Evolutionary conservation across 2,888 invertebrate species (phyloP), one percentile per base, ranked within the genome.

Genomic region (Lasioglossum pauxillum): DNA sequence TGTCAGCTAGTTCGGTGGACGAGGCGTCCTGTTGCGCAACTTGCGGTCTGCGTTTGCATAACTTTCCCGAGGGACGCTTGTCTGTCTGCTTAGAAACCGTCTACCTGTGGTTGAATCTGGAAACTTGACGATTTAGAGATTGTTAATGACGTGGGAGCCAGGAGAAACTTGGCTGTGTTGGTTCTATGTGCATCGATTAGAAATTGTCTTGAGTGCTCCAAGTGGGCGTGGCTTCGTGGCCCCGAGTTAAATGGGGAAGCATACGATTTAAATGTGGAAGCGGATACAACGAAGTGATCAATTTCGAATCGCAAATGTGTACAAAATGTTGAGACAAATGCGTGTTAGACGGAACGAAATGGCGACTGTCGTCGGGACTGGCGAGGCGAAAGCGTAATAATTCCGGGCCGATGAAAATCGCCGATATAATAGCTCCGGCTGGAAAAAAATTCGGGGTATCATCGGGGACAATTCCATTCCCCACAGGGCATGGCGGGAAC

Each of bases 41-140:
- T 74, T 49, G 49, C 49, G 31, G 49, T 49, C 27, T 75, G 10
- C 23, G 74, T 75, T 80, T 49, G 16, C 67, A 80, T 31, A 69
- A 53, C 38, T 69, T 69, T 41, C 12, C 69, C 1, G 3, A 23
- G 38, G 38, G 41, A 69, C 38, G 38, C 38, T 69, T 41, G 5
- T 7, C 5, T 16, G 16, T 64, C 14, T 16, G 16, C 7, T 31
- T 31, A 7, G 16, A 27, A 60, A 27, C 14, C 60, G 2, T 53
- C 60, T 60, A 64, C 27, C 64, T 64, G 64, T 16, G 31, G 64
- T 64, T 7, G 2, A 2, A 60, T 27, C 27, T 14, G 0, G 27
- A 14, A 31, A 64, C 27, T 64, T 7, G 12, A 7, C 14, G 27
- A 60, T 60, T 27, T 12, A 5, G 7, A 7, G 64, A 7, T 16